These are phyloP conservation scores for Idaea straminata DNA, from an alignment of 2,888 invertebrate species.

Conservation along the genomic window DNA sequence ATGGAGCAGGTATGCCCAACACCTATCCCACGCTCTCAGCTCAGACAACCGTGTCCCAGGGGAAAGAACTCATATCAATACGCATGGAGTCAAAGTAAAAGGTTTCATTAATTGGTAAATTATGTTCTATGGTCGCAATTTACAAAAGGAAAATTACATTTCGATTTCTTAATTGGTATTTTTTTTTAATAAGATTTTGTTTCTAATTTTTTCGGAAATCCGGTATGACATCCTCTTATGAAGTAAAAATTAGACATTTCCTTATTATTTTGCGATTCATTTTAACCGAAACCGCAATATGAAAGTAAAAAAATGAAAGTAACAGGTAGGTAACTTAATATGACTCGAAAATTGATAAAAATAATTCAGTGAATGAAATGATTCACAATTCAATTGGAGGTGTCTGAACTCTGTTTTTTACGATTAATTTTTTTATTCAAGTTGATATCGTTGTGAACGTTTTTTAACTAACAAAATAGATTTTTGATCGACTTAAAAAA, in stretches of 20 bases:
- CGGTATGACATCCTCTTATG: background rate
- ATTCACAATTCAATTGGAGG: background rate
- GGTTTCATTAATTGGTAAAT: too few relatives aligned
- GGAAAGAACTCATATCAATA: too few relatives aligned
- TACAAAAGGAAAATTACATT: too few relatives aligned
- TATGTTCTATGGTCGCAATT: too few relatives aligned
- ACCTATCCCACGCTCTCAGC: too few relatives aligned
- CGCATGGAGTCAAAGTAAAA: too few relatives aligned
- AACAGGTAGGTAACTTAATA: background rate
- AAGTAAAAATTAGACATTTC: background rate
- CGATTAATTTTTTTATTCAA: background rate
- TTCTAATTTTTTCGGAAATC: too few relatives aligned
- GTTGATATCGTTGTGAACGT: background rate
- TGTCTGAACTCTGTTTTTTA: background rate
- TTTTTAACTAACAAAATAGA: background rate
- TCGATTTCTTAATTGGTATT: too few relatives aligned
- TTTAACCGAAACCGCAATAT: background rate
- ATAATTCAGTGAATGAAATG: background rate
- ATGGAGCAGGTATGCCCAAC: too few relatives aligned
- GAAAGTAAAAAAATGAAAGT: background rate
- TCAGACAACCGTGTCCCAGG: too few relatives aligned
- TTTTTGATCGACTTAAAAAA: too few relatives aligned
- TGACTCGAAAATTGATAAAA: background rate
- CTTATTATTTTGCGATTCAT: background rate
- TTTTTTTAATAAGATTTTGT: too few relatives aligned